These are phyloP conservation scores for Periophthalmus magnuspinnatus DNA, from an alignment of 2,797 vertebrate species.

Conservation along the genomic window DNA sequence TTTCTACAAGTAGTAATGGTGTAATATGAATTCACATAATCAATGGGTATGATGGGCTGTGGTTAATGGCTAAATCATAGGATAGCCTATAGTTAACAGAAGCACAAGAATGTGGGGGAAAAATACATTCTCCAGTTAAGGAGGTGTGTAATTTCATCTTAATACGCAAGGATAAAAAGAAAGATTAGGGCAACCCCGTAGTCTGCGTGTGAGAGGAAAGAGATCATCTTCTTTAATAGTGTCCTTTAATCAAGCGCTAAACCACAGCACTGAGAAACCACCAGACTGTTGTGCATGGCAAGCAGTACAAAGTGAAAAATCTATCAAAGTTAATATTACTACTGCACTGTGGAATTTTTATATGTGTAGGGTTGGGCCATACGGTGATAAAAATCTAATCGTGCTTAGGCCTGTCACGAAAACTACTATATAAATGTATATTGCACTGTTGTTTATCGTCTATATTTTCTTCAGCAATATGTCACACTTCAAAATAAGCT, in stretches of 20 bases:
- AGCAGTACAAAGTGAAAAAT: constrained; percentile 1
- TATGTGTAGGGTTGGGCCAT: background rate
- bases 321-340: background rate
- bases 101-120: constrained; percentile 52
- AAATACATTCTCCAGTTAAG: constrained; percentile 38
- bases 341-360: background rate
- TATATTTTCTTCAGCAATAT: too few species aligned
- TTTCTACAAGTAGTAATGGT: constrained; percentile 58
- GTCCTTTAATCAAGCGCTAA: constrained; percentile 18
- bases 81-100: constrained; percentile 58
- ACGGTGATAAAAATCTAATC: too few species aligned
- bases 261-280: background rate
- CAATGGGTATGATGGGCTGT: constrained; percentile 55
- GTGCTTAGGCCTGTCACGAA: too few species aligned
- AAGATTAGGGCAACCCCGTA: constrained; percentile 26
- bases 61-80: constrained; percentile 58
- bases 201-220: constrained; percentile 29
- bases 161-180: constrained; percentile 21
- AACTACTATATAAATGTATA: too few species aligned
- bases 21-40: constrained; percentile 51
- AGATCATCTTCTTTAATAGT: constrained; percentile 24
- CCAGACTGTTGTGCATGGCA: background rate
- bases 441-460: too few species aligned
- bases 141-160: constrained; percentile 48
- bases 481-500: too few species aligned